Conservation (phyloP, 2,888 invertebrate species). For the Xestia c-nigrum region DNA sequence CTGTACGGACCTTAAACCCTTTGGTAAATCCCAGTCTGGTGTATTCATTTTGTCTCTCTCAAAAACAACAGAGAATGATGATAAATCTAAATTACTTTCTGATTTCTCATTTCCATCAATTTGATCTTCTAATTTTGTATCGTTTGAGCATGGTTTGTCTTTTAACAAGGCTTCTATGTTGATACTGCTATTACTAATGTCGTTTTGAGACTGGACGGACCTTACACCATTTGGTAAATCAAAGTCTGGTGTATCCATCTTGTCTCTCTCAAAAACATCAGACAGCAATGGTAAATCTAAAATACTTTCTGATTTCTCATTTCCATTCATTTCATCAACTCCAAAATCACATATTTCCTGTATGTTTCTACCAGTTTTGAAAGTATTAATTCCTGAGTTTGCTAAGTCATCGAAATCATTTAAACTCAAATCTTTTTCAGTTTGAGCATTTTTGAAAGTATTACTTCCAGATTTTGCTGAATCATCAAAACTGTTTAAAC, state of each 20-base stretch:
- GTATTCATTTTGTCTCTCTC: conserved; percentile 33
- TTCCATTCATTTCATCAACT: conserved; percentile 5
- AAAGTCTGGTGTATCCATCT: conserved; percentile 40
- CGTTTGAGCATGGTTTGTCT: conserved; percentile 74
- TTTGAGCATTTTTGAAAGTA: conserved; percentile 11
- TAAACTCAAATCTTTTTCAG: conserved; percentile 28
- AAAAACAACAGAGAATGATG: conserved; percentile 18
- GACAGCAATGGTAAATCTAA: conserved; percentile 40
- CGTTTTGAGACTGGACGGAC: conserved; percentile 27
- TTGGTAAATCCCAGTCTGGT: conserved; percentile 49
- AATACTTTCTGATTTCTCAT: conserved; percentile 23
- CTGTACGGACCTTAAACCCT: conserved; percentile 9
- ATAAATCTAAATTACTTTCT: conserved; percentile 43
- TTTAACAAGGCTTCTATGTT: conserved; percentile 44
- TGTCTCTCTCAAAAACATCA: conserved; percentile 31
- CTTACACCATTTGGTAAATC: conserved; percentile 36
- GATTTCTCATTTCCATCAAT: conserved; percentile 7
- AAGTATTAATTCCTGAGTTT: conserved; percentile 24
- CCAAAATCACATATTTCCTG: conserved; percentile 50
- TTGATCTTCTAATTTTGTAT: conserved; percentile 78
- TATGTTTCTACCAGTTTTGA: conserved; percentile 5
- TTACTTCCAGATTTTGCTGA: conserved; percentile 15
- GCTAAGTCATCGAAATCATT: conserved; percentile 21
- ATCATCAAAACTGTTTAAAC: conserved; percentile 31
- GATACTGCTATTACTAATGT: conserved; percentile 41